These are phyloP conservation scores for Nibea coibor DNA, from an alignment of 2,113 vertebrate genomes.

Conservation along the genomic window DNA sequence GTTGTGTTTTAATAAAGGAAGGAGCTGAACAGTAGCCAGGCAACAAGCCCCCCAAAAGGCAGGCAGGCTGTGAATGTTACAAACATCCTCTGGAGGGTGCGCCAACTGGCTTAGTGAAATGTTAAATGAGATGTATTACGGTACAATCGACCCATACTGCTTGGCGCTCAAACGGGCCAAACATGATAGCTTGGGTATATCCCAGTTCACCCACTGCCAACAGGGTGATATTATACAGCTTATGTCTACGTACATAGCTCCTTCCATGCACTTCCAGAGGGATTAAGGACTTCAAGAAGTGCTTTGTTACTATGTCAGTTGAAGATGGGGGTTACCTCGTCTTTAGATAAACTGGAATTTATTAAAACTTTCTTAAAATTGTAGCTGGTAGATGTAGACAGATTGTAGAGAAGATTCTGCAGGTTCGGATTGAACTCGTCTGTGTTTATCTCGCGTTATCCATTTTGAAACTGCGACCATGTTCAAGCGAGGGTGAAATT, in stretches of 20 bases:
- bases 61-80: conserved; percentile 17
- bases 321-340: not conserved
- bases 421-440: not conserved
- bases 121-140: conserved; percentile 48
- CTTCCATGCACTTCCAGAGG: not conserved
- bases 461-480: not conserved
- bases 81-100: conserved; percentile 38
- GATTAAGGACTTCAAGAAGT: not conserved
- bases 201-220: conserved; percentile 8
- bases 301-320: not conserved
- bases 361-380: not conserved
- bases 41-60: conserved; percentile 20
- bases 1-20: conserved; percentile 15
- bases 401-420: not conserved
- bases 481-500: conserved; percentile 12
- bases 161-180: conserved; percentile 40
- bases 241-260: conserved; percentile 5
- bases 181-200: conserved; percentile 42
- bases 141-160: conserved; percentile 21
- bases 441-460: not conserved
- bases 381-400: not conserved
- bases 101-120: conserved; percentile 47
- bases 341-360: not conserved
- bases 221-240: conserved; percentile 24
- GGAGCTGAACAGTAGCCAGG: conserved; percentile 11